Evolutionary conservation across 2,797 vertebrate species (phyloP), one percentile per base, ranked within the genome.

Genomic region (Jordanella pulchra): DNA sequence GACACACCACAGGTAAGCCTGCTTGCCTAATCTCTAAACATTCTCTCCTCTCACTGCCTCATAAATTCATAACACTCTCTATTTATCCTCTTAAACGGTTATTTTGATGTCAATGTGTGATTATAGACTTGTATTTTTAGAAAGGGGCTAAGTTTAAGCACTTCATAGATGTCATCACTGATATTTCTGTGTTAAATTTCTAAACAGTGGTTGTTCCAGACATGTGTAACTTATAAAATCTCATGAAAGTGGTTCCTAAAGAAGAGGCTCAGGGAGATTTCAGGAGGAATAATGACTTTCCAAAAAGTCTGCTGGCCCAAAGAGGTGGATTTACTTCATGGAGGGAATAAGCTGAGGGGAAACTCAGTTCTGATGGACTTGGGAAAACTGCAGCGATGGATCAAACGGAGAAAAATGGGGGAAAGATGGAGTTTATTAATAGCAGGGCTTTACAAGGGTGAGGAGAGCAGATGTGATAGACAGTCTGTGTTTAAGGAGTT

Each of bases 401-500:
- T 81, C 64, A 65, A 82, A 77, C 80, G 75, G 28, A 44, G 71
- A 39, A 61, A 71, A 67, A 27, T 1, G 61, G 60, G 77, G 73
- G 35, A 73, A n/a, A 70, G 73, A 54, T 72, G 63, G 69, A 60
- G 77, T 84, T 87, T 92, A 92, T 91, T 93, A 90, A 93, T 93
- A 92, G 86, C 71, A 80, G 77, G 79, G 91, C 78, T 93, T 91
- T 92, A 80, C 53, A 54, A 90, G 92, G 92, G 91, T 89, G 91
- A 93, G 86, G 90, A 90, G 92, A 93, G 91, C 94, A 95, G 93
- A 95, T 95, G 94, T 94, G 93, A 91, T 86, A 89, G 91, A 89
- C 90, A 86, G 91, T 92, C 91, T 91, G 92, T 92, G 90, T 88
- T 94, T 93, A 94, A 95, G 88, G 89, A 94, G 91, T 94, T 94